Evolutionary conservation across 2,113 vertebrate species (phyloP).

Genomic region (Ophthalmolycus amberensis): DNA sequence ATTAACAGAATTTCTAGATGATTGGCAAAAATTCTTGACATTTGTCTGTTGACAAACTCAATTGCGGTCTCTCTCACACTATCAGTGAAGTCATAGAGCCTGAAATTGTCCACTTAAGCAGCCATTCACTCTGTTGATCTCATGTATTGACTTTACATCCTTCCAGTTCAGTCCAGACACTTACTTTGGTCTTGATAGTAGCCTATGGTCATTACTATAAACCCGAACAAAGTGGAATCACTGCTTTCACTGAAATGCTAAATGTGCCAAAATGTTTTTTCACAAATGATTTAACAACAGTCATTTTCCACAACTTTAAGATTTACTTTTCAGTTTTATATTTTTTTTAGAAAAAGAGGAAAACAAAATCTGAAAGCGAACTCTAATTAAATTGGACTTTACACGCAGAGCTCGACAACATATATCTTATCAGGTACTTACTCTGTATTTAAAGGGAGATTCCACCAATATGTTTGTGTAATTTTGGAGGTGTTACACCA

Average conservation of each 20-base stretch:
- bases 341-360: not conserved
- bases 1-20: conserved; percentile 1
- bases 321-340: not conserved
- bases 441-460: not conserved
- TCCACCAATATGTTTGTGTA: not conserved
- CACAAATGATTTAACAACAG: not conserved
- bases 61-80: conserved; percentile 21
- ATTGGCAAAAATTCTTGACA: conserved; percentile 20
- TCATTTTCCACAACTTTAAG: not conserved
- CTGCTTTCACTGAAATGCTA: not conserved
- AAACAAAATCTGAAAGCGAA: not conserved
- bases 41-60: conserved; percentile 43
- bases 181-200: conserved; percentile 16
- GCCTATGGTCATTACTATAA: not conserved
- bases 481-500: not conserved
- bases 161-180: conserved; percentile 14
- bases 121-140: conserved; percentile 50
- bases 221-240: no score
- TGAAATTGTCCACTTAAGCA: conserved; percentile 61
- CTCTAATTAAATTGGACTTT: not conserved
- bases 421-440: not conserved
- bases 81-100: conserved; percentile 64
- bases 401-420: not conserved
- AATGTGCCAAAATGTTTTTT: not conserved
- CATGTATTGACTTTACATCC: conserved; percentile 62